A percentile compares a stretch with the other conserved stretches of the same genome.
Evolutionary conservation across 2,113 vertebrate genomes (phyloP).

Genomic region (Burhinus oedicnemus): DNA sequence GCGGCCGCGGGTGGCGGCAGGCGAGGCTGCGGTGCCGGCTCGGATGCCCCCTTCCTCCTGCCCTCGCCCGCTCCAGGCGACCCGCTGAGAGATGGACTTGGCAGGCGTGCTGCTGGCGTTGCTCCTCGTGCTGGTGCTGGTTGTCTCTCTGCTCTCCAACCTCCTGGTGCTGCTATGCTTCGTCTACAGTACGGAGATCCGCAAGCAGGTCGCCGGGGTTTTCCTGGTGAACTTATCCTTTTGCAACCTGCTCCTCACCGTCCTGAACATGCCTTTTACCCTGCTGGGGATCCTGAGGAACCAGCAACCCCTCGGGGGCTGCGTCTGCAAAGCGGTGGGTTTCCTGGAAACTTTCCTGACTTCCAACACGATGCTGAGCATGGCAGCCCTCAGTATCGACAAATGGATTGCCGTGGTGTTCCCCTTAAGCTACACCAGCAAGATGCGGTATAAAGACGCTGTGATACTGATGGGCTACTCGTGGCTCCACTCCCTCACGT

Average conservation of each 20-base stretch:
- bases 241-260: constrained; percentile 81
- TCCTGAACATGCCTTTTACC: constrained; percentile 81
- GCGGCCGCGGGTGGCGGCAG: background rate
- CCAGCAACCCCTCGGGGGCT: constrained; percentile 72
- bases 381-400: constrained; percentile 84
- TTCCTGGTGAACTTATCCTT: constrained; percentile 81
- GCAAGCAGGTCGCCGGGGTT: constrained; percentile 78
- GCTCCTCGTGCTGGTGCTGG: constrained; percentile 75
- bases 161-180: constrained; percentile 82
- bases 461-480: constrained; percentile 77
- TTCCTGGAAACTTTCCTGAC: constrained; percentile 82
- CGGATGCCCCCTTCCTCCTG: constrained; percentile 21
- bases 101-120: constrained; percentile 78
- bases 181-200: constrained; percentile 77
- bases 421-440: constrained; percentile 80
- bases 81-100: constrained; percentile 78
- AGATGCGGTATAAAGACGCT: constrained; percentile 81
- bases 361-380: constrained; percentile 80
- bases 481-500: constrained; percentile 79
- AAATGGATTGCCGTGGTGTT: constrained; percentile 84
- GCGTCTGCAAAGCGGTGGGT: constrained; percentile 70
- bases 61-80: constrained; percentile 45
- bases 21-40: constrained; percentile 45
- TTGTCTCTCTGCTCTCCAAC: constrained; percentile 77
- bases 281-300: constrained; percentile 69